phyloP scores from a whole-genome alignment of 2,113 vertebrate genomes.

The Syngnathoides biaculeatus region DNA sequence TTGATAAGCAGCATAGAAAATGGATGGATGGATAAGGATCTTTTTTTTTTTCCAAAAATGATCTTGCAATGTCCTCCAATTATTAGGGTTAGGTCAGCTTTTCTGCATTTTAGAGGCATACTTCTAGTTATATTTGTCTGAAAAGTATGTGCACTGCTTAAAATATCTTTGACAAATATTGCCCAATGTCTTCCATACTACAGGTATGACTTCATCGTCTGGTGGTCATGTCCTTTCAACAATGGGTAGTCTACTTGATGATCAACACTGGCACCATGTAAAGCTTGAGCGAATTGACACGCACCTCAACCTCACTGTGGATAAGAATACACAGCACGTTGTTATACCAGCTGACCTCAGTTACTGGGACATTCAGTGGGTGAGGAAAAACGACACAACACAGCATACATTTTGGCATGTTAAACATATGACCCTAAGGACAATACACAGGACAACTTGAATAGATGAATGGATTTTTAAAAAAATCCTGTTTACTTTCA shows the following conservation, averaged over 20 bases:
- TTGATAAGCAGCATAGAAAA: too few species aligned
- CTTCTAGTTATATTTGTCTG: too few species aligned
- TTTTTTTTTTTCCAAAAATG: too few species aligned
- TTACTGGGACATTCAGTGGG: slow-evolving; percentile 86
- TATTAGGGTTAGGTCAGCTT: too few species aligned
- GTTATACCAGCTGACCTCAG: slow-evolving; percentile 78
- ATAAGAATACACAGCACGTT: slow-evolving; percentile 81
- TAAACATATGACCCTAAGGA: neutral
- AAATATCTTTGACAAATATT: neutral
- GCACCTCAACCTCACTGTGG: slow-evolving; percentile 89
- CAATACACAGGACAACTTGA: neutral
- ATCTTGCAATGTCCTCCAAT: too few species aligned
- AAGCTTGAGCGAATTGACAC: slow-evolving; percentile 80
- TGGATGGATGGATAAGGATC: too few species aligned
- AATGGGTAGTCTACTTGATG: slow-evolving; percentile 89
- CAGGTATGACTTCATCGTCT: slow-evolving; percentile 74
- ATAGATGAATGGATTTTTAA: neutral
- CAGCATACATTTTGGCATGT: neutral
- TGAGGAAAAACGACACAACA: slow-evolving; percentile 54
- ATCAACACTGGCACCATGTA: slow-evolving; percentile 92
- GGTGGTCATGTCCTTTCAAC: slow-evolving; percentile 70
- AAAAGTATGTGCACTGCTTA: too few species aligned
- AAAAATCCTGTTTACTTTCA: too few species aligned
- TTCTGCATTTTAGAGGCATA: too few species aligned
- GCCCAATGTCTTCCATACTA: slow-evolving; percentile 19